A percentile compares a stretch with the other conserved stretches of the same genome.
phyloP scores from a whole-genome alignment of 1,140 invertebrate species.

The Lepidostoma basale region DNA sequence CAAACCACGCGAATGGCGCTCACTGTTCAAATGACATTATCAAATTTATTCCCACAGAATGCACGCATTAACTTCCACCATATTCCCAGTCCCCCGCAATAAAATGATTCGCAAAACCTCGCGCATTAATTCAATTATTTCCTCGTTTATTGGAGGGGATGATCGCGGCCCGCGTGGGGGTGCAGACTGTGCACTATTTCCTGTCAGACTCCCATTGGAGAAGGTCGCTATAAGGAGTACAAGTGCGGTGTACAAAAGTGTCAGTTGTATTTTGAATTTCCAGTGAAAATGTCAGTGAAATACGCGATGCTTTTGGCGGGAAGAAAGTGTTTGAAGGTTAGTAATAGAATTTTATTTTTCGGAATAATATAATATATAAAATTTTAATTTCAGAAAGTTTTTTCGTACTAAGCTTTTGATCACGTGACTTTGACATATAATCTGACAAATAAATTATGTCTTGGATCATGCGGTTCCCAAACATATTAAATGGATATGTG shows the following conservation, averaged over 20 bases:
- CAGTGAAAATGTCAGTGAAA: slow-evolving; percentile 18
- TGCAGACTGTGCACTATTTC: slow-evolving; percentile 26
- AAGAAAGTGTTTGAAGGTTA: slow-evolving; percentile 25
- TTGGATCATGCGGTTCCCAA: no score
- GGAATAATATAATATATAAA: no score
- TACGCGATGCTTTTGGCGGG: neutral
- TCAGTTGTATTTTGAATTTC: neutral
- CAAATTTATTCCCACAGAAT: slow-evolving; percentile 26
- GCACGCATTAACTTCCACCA: neutral
- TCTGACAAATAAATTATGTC: no score
- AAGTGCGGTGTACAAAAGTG: neutral
- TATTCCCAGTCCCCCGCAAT: slow-evolving; percentile 17
- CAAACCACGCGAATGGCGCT: no score
- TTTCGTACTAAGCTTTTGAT: no score
- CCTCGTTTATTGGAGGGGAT: slow-evolving; percentile 31
- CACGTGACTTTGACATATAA: no score
- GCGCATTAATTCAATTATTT: slow-evolving; percentile 44
- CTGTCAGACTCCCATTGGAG: slow-evolving; percentile 29
- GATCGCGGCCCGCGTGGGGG: slow-evolving; percentile 22
- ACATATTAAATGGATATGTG: no score
- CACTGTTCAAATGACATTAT: slow-evolving; percentile 22
- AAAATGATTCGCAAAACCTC: slow-evolving; percentile 14
- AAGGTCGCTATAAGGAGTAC: neutral
- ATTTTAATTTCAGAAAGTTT: no score
- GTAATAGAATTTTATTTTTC: neutral